Base-by-base conservation (phyloP, 1,140 invertebrate genomes). In the Chironomus tepperi region DNA sequence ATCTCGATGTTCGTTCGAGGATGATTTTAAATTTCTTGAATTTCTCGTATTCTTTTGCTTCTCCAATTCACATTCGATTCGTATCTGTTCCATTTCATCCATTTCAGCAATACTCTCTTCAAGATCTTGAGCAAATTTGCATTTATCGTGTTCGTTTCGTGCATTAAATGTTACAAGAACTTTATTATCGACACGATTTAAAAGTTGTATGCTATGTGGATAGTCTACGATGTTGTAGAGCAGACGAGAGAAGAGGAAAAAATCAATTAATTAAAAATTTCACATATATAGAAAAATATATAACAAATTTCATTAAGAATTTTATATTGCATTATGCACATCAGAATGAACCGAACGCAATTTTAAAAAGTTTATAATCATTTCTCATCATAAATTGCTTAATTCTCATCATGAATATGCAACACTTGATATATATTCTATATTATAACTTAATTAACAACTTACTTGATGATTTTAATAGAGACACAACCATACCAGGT, bases 121-220 rank as follows among this genome's bases (percentile, higher is more conserved):
- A 73, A 97, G 85, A 83, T 97, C 95, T 82, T 97, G 94, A 3
- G 93, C 93, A 83, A 97, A 97, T 84, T 96, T 96, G 83, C 91
- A 93, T 74, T 94, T 88, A 83, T 97, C 95, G 81, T 96, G 94
- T 80, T 97, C 95, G 81, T 97, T 97, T 76, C 95, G 88, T 0
- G 95, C 96, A 84, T 98, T 98, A 81, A 99, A 96, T 64, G 93
- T 97, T 76, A 98, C 91, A 75, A 98, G 84, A 7, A 94, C 88
- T 79, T 95, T 95, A 42, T 90, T 89, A 84, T 98, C 95, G n/a
- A 96, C 91, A 79, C 90, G 91, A 78, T 95, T 93, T 43, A 90
- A 92, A 5, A 99, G 86, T 78, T 93, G 89, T 77, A 98, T 96
- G 75, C 96, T 96, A 85, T 92, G 97, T 72, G 93, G 90, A 84